phyloP scores from a whole-genome alignment of 1,140 invertebrate genomes.

The Zeugodacus cucurbitae region DNA sequence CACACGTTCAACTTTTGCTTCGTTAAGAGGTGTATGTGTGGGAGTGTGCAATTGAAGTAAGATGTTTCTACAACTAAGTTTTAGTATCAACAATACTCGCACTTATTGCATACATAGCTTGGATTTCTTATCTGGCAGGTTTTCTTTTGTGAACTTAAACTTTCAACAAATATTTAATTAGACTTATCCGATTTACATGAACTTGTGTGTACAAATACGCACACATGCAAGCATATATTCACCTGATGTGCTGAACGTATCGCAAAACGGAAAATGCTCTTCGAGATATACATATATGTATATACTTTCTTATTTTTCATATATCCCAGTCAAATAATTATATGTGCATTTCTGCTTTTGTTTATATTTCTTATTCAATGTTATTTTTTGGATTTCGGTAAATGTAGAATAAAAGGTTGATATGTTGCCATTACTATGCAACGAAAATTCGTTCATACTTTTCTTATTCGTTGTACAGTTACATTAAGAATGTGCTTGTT shows the following conservation, averaged over 20 bases:
- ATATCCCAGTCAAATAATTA: too few species aligned
- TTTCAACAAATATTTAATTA: slow-evolving; percentile 5
- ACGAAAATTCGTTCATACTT: too few species aligned
- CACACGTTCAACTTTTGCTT: not conserved
- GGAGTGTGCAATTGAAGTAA: not conserved
- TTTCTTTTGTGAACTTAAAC: not conserved
- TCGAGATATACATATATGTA: too few species aligned
- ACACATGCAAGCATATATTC: not conserved
- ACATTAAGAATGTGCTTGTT: too few species aligned
- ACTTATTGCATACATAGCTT: not conserved
- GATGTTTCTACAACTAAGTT: not conserved
- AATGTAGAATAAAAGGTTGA: too few species aligned
- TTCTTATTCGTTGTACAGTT: too few species aligned
- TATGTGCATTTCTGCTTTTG: too few species aligned
- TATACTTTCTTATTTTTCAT: too few species aligned
- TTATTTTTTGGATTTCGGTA: too few species aligned
- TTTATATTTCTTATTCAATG: too few species aligned
- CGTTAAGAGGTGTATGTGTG: not conserved
- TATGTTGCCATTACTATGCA: too few species aligned
- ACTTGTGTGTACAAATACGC: not conserved
- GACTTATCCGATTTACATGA: not conserved
- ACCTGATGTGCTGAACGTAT: not conserved
- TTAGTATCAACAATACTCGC: not conserved
- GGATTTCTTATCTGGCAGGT: not conserved
- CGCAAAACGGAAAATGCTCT: not conserved